A percentile compares a stretch with the other conserved stretches of the same genome.
Conservation (phyloP, 2,888 invertebrate genomes). For the Eubasilissa splendida region DNA sequence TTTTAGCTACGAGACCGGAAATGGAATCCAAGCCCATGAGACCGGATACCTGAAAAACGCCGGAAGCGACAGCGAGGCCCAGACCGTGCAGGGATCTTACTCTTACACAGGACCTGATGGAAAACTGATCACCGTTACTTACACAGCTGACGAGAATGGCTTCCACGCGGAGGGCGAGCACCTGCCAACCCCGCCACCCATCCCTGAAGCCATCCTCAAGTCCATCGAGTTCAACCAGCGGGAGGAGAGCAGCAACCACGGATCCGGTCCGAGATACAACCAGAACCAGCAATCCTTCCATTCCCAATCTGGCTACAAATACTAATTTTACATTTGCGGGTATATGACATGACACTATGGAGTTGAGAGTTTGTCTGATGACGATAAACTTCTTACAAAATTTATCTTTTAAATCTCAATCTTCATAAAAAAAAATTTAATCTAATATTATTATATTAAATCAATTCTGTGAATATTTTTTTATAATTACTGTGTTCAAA, state of each 20-base stretch:
- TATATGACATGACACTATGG: too few species aligned
- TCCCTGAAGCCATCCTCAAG: constrained; percentile 73
- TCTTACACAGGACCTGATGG: constrained; percentile 76
- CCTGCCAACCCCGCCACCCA: constrained; percentile 74
- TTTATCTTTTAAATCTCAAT: too few species aligned
- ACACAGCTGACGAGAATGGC: constrained; percentile 74
- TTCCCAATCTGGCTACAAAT: constrained; percentile 43
- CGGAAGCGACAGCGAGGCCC: constrained; percentile 57
- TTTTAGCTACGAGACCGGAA: constrained; percentile 76
- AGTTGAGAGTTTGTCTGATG: too few species aligned
- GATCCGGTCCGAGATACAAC: constrained; percentile 1
- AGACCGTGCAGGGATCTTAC: constrained; percentile 70
- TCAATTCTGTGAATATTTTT: too few species aligned
- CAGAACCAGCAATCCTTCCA: constrained; percentile 39
- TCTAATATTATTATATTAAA: too few species aligned
- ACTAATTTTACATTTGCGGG: constrained; percentile 12
- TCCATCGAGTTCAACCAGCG: constrained; percentile 64
- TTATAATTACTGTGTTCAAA: too few species aligned
- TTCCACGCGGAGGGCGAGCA: constrained; percentile 73
- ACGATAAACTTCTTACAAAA: too few species aligned
- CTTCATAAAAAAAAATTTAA: too few species aligned
- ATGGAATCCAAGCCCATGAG: constrained; percentile 76
- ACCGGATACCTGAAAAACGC: constrained; percentile 40
- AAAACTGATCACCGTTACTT: constrained; percentile 70
- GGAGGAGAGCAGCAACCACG: constrained; percentile 46